Percentiles rank a stretch among this genome's conserved stretches.
Conservation (phyloP, 2,888 invertebrate species). For the Scaptomyza parva region DNA sequence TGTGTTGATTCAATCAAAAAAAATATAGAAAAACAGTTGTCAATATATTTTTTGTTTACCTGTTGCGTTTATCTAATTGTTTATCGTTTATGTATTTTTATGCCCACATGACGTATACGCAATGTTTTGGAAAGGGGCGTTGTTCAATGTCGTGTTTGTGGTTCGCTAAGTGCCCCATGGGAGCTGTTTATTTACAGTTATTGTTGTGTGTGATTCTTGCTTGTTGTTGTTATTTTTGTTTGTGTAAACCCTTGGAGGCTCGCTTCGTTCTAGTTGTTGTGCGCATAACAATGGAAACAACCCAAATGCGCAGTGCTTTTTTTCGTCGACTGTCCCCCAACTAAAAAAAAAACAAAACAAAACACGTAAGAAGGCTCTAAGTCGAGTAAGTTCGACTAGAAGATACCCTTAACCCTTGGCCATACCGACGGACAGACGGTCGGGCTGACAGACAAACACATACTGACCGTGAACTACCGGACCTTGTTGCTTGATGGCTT, state of each 20-base stretch:
- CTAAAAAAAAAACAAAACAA: neutral
- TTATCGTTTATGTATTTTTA: slow-evolving; percentile 1
- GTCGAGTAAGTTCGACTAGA: too few species aligned
- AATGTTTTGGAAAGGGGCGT: slow-evolving; percentile 35
- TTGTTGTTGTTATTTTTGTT: slow-evolving; percentile 16
- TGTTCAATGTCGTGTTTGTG: slow-evolving; percentile 27
- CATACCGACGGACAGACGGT: too few species aligned
- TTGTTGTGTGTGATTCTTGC: slow-evolving; percentile 32
- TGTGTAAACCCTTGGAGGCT: slow-evolving; percentile 49
- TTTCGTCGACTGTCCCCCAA: neutral
- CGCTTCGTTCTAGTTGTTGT: slow-evolving; percentile 6
- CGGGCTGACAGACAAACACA: too few species aligned
- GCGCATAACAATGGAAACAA: slow-evolving; percentile 49
- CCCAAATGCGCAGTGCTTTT: slow-evolving; percentile 47
- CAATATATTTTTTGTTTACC: too few species aligned
- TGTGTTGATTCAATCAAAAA: neutral
- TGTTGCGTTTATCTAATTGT: slow-evolving; percentile 10
- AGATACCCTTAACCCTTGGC: too few species aligned
- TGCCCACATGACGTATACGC: slow-evolving; percentile 32
- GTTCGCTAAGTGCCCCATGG: slow-evolving; percentile 51
- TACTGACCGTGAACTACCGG: too few species aligned
- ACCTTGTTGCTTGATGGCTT: too few species aligned
- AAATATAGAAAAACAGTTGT: too few species aligned
- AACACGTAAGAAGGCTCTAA: too few species aligned
- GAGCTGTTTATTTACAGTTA: slow-evolving; percentile 35